These are phyloP conservation scores for Portevinia maculata DNA, from an alignment of 2,888 invertebrate genomes.

Conservation along the genomic window DNA sequence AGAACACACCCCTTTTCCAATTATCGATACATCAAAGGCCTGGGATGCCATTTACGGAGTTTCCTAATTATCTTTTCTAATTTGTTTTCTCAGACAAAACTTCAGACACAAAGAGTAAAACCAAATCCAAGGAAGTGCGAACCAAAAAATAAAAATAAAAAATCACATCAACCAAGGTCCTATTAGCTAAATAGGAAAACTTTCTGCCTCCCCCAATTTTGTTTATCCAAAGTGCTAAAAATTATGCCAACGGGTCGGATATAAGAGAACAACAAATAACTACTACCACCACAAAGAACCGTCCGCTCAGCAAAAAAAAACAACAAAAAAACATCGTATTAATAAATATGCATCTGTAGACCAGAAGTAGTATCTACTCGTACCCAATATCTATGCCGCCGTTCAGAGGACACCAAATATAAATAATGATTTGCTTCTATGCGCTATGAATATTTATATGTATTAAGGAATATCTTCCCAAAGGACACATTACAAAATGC, in stretches of 20 bases:
- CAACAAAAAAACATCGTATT: not conserved
- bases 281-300: not conserved
- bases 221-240: constrained; percentile 53
- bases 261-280: constrained; percentile 35
- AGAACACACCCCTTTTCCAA: constrained; percentile 10
- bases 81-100: constrained; percentile 17
- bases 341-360: no score
- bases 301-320: not conserved
- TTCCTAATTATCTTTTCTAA: constrained; percentile 60
- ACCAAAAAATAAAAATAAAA: constrained; percentile 26
- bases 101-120: constrained; percentile 2
- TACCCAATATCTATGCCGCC: constrained; percentile 23
- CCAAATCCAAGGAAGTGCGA: constrained; percentile 17
- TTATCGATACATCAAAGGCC: constrained; percentile 45
- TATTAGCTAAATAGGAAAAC: constrained; percentile 72
- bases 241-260: constrained; percentile 56
- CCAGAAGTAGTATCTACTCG: not conserved
- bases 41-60: constrained; percentile 37
- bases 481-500: constrained; percentile 54
- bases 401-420: constrained; percentile 37
- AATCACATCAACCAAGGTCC: constrained; percentile 58
- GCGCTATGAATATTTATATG: constrained; percentile 64
- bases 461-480: constrained; percentile 51
- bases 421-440: constrained; percentile 67
- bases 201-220: constrained; percentile 59